Base-by-base conservation (phyloP, 1,140 invertebrate species). In the Nasonia vitripennis region DNA sequence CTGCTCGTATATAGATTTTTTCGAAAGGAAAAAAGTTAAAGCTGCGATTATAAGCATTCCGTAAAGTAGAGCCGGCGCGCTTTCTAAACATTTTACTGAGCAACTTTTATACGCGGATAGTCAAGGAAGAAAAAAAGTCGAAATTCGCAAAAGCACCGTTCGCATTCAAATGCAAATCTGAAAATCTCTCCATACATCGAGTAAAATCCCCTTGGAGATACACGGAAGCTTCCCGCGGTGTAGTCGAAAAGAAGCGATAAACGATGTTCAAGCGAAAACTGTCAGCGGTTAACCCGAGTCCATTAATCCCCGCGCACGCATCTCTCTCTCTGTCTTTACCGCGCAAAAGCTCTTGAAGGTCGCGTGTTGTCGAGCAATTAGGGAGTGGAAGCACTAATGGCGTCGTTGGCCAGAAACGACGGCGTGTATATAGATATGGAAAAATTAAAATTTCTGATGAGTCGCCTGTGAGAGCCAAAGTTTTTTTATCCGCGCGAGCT, bases 361-460 rank as follows among this genome's bases (percentile, higher is more conserved):
- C 55, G 55, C 55, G 55, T 62, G 55, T 62, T 20, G 20, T 2
- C 55, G 20, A n/a, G 55, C 55, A 62, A 62, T 62, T n/a, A 62
- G 1, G 9, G 51, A 55, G 51, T 17, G 2, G 55, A 20, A n/a
- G 17, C 6, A 20, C 55, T 62, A 62, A 62, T 62, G 73, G 20
- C 73, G 37, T 20, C 12, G 71, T 34, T 11, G 20, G n/a, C n/a
- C 48, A 12, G 23, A 78, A 55, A 20, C 27, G 14, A n/a, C 14
- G 20, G 20, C 0, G 17, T 62, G n/a, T 45, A 62, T 62, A 62
- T 62, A 55, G 55, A 62, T n/a, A 31, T 23, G 48, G 77, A 78
- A 78, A 62, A 78, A 78, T 78, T 55, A 78, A 78, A 62, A 78
- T 78, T 78, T 55, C 27, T 31, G 45, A 48, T 55, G 77, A 51